phyloP scores from a whole-genome alignment of 2,888 invertebrate genomes.

The Pyrrhosoma nymphula region DNA sequence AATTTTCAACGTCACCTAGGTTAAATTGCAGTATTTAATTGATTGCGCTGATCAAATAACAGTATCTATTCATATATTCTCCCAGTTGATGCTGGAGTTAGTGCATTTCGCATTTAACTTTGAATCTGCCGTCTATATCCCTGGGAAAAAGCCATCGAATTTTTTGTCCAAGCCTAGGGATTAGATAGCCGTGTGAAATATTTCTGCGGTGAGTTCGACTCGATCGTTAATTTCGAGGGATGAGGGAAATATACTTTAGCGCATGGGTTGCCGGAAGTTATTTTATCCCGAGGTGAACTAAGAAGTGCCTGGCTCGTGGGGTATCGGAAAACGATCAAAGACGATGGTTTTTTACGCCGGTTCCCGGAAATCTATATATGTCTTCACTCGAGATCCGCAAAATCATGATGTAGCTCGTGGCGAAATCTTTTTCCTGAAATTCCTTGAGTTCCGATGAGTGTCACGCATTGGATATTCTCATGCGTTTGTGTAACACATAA shows the following conservation, averaged over 20 bases:
- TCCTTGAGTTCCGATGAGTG: not conserved
- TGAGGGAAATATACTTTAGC: not conserved
- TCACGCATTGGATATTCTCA: too few species aligned
- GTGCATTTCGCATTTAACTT: too few species aligned
- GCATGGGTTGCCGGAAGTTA: not conserved
- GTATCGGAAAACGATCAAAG: constrained; percentile 12
- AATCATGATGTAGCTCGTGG: not conserved
- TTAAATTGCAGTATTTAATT: too few species aligned
- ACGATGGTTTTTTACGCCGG: not conserved
- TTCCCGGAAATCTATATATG: not conserved
- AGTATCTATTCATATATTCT: too few species aligned
- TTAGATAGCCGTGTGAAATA: too few species aligned
- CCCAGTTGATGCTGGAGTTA: too few species aligned
- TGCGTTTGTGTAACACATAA: too few species aligned
- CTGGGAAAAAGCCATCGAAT: too few species aligned
- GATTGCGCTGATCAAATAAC: too few species aligned
- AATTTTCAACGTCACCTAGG: too few species aligned
- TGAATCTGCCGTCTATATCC: too few species aligned
- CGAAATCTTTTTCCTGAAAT: not conserved
- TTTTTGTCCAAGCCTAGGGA: too few species aligned
- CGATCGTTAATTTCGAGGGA: not conserved
- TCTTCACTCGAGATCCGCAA: not conserved
- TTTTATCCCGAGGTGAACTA: not conserved
- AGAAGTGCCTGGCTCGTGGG: not conserved
- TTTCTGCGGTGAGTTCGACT: not conserved